Conservation (phyloP, 2,797 vertebrate species). For the Chrosomus eos region DNA sequence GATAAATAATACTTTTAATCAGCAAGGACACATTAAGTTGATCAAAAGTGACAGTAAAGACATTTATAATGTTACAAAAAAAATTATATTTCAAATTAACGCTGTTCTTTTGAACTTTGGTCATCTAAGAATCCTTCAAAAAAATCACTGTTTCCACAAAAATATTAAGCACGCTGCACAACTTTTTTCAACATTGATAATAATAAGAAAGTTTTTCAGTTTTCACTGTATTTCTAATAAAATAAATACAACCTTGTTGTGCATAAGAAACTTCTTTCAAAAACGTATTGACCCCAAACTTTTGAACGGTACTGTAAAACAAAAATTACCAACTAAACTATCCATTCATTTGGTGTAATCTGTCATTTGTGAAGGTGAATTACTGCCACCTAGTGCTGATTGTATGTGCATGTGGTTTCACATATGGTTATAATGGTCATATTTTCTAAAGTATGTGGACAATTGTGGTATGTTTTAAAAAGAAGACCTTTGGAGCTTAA, state of each 20-base stretch:
- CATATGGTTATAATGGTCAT: background rate
- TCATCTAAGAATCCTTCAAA: background rate
- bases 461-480: background rate
- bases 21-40: background rate
- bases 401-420: background rate
- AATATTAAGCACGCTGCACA: background rate
- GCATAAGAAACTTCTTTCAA: background rate
- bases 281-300: background rate
- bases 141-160: background rate
- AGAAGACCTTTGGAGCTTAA: background rate
- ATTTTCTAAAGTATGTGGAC: background rate
- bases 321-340: background rate
- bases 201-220: background rate
- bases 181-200: background rate
- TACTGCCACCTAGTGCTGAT: slow-evolving; percentile 23
- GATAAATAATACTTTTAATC: background rate
- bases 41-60: background rate
- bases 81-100: background rate
- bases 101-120: background rate
- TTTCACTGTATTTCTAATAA: background rate
- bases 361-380: slow-evolving; percentile 2
- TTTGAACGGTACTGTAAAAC: background rate
- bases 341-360: too few species aligned
- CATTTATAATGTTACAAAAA: background rate
- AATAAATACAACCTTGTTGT: background rate